Evolutionary conservation across 2,888 invertebrate species (phyloP), one percentile per base, ranked within the genome.

Genomic region (Parthenolecanium corni): DNA sequence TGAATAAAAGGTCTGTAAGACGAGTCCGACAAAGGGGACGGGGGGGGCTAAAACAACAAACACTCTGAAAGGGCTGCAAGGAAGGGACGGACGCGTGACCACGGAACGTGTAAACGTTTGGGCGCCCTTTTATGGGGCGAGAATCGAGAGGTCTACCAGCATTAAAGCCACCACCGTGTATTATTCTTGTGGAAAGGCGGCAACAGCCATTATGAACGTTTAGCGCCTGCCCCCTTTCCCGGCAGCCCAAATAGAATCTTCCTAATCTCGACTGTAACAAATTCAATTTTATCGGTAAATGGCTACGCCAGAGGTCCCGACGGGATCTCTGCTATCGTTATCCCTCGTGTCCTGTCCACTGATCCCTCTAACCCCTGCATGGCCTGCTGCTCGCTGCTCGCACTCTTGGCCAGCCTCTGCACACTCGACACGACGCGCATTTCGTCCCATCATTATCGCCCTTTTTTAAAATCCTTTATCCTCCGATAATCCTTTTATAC

Each of bases 211-310:
- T 31, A 58, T 58, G 49, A 58, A 58, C 49, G 47, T 38, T 18
- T 23, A 49, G 49, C n/a, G n/a, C 18, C 23, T 49, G 49, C 49
- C 49, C 23, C 49, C 23, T n/a, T n/a, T n/a, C n/a, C n/a, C n/a
- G n/a, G n/a, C n/a, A n/a, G 23, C 23, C 14, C 11, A 49, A 49
- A 49, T 23, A 49, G 44, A 49, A 49, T 47, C 58, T 47, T 47
- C 47, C 49, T 49, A 58, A 58, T 58, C 58, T 49, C 49, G 58
- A 58, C 58, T 58, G 58, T 58, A 58, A 58, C 58, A 58, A 58
- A 58, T 58, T 58, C 58, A 58, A 58, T 58, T 58, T 58, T 58
- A 58, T 58, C 58, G 51, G 58, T 58, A 31, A 58, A 58, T 47
- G 58, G 58, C 58, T 58, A 58, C 49, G 47, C 58, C 31, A 58